A percentile compares a stretch with the other conserved stretches of the same genome.
Conservation (phyloP, 2,888 invertebrate species). For the Sycophila texana region DNA sequence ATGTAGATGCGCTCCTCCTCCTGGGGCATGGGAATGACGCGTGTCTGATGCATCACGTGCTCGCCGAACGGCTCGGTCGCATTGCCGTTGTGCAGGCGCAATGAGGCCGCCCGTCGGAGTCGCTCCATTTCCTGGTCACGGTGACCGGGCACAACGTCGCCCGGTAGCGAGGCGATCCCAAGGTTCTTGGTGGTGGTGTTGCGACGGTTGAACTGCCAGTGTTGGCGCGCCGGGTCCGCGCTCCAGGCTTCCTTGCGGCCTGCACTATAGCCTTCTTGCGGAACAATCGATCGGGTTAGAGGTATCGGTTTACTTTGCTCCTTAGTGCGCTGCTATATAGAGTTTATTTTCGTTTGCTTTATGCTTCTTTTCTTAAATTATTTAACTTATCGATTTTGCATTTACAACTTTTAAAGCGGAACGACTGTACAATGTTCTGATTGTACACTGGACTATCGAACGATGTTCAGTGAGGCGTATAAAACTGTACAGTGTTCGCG, state of each 20-base stretch:
- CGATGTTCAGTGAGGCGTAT: no score
- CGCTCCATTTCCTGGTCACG: constrained; percentile 52
- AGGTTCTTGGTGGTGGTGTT: constrained; percentile 76
- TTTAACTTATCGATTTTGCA: no score
- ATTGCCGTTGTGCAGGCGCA: constrained; percentile 9
- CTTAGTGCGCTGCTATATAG: no score
- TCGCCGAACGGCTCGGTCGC: constrained; percentile 52
- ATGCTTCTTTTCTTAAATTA: no score
- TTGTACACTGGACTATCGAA: no score
- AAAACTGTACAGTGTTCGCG: no score
- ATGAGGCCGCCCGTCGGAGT: constrained; percentile 55
- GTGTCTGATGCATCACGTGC: constrained; percentile 20
- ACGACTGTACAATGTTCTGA: no score
- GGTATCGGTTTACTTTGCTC: no score
- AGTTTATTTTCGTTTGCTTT: no score
- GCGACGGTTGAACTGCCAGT: constrained; percentile 86
- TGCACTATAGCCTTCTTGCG: constrained; percentile 61
- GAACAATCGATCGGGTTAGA: no score
- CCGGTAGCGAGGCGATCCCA: constrained; percentile 70
- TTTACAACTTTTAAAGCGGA: no score
- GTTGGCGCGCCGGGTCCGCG: constrained; percentile 82
- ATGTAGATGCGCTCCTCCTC: constrained; percentile 57
- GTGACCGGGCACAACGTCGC: constrained; percentile 64
- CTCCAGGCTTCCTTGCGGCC: constrained; percentile 88
- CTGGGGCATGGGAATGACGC: constrained; percentile 27